A percentile compares a stretch with the other conserved stretches of the same genome.
Evolutionary conservation across 2,113 vertebrate genomes (phyloP).

Genomic region (Boleophthalmus pectinirostris): DNA sequence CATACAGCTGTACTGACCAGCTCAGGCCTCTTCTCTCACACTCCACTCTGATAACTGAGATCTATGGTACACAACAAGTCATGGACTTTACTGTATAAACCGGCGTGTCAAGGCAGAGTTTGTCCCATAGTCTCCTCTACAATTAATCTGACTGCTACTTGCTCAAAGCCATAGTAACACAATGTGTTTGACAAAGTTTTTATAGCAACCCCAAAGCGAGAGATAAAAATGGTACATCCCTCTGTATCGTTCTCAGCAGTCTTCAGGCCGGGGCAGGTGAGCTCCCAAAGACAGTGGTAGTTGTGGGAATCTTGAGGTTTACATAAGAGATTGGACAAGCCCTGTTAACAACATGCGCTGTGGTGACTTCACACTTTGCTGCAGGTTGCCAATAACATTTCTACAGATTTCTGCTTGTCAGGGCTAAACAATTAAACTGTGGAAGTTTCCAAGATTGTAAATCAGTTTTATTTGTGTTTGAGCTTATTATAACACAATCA

Average conservation of each 20-base stretch:
- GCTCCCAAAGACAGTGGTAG: conserved; percentile 10
- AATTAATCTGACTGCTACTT: conserved; percentile 45
- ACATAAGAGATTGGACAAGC: conserved; percentile 41
- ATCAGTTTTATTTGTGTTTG: neutral
- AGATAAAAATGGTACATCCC: conserved; percentile 17
- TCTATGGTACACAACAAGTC: conserved; percentile 16
- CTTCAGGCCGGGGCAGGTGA: conserved; percentile 52
- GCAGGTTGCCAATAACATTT: conserved; percentile 33
- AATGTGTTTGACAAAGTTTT: conserved; percentile 47
- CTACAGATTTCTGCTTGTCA: conserved; percentile 39
- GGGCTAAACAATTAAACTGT: conserved; percentile 1
- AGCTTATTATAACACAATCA: neutral
- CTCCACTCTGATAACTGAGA: conserved; percentile 1
- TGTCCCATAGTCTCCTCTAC: conserved; percentile 15
- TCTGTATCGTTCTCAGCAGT: conserved; percentile 13
- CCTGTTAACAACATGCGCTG: conserved; percentile 28
- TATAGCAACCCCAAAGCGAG: conserved; percentile 39
- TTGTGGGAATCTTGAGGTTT: conserved; percentile 46
- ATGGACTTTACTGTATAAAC: conserved; percentile 10
- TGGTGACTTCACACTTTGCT: conserved; percentile 43
- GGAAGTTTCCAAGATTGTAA: conserved; percentile 15
- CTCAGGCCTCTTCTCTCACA: conserved; percentile 2
- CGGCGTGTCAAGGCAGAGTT: conserved; percentile 30
- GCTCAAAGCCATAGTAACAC: conserved; percentile 44
- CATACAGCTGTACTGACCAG: conserved; percentile 53